Base-by-base conservation (phyloP, 2,888 invertebrate species). In the Dasypolia templi region DNA sequence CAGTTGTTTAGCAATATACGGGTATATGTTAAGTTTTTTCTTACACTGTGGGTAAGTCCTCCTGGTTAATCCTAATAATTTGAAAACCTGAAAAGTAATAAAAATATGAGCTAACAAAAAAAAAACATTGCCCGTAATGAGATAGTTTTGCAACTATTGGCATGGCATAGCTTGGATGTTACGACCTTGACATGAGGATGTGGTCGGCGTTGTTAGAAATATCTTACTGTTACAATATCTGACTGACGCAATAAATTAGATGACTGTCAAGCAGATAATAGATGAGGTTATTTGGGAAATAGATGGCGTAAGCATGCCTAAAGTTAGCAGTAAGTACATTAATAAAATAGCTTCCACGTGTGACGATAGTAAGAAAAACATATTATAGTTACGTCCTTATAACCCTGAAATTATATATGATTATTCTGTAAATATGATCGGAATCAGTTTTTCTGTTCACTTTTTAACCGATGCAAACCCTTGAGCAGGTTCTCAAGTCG, bases 171-270 rank as follows among this genome's bases (percentile, higher is more conserved):
- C n/a, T n/a, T n/a, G 69, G 26, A 66, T 56, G 29, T 6, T 26
- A 5, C 22, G n/a, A 59, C 72, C 79, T 79, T 83, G 72, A 82
- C 78, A 65, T 58, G 66, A 62, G 12, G 67, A 77, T 68, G 39
- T 56, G 29, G 51, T 44, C 39, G 35, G 22, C 6, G 55, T 29
- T 61, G 64, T 53, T 51, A 65, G 32, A 65, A 51, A 75, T 65
- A 61, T 51, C 19, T 6, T n/a, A 59, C 17, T 73, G 29, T 77
- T 53, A 12, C 58, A 73, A 39, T 72, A 79, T n/a, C 19, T 80
- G 7, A 32, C 39, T 59, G 74, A 59, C 17, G 74, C 39, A 80
- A 79, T 1, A 26, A 70, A 61, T 49, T 62, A 55, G 32, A 49
- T 49, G 4, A 19, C n/a, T 62, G 39, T 55, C 55, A 70, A 55